phyloP scores from a whole-genome alignment of 1,140 invertebrate genomes.

The Mylabris phalerata region DNA sequence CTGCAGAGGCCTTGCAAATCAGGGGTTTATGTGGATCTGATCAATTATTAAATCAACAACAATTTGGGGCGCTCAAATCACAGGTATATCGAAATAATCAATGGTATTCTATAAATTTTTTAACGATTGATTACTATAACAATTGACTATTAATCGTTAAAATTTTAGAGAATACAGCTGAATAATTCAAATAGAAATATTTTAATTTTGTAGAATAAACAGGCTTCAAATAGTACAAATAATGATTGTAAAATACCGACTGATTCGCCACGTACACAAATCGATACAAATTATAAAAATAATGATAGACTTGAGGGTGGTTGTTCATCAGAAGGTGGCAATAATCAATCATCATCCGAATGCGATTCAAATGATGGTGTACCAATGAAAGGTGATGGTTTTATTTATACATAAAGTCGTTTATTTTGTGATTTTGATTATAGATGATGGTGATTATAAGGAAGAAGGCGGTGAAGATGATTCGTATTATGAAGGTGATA shows the following conservation, averaged over 20 bases:
- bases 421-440: not conserved
- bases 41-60: constrained; percentile 36
- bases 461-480: constrained; percentile 36
- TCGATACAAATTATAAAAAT: constrained; percentile 8
- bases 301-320: constrained; percentile 19
- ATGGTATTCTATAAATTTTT: too few species aligned
- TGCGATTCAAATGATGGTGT: constrained; percentile 38
- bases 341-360: constrained; percentile 35
- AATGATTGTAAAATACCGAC: too few species aligned
- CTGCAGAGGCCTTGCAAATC: constrained; percentile 75
- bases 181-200: too few species aligned
- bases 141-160: too few species aligned
- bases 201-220: too few species aligned
- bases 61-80: constrained; percentile 12
- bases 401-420: not conserved
- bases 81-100: constrained; percentile 1
- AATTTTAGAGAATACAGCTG: too few species aligned
- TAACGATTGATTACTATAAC: too few species aligned
- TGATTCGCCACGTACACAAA: not conserved
- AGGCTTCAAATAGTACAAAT: too few species aligned
- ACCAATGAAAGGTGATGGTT: constrained; percentile 29
- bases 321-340: constrained; percentile 24
- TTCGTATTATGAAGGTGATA: constrained; percentile 38
- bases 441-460: constrained; percentile 30
- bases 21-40: constrained; percentile 50